Conservation (phyloP, 2,113 vertebrate species). For the Trematocara unimaculatum region DNA sequence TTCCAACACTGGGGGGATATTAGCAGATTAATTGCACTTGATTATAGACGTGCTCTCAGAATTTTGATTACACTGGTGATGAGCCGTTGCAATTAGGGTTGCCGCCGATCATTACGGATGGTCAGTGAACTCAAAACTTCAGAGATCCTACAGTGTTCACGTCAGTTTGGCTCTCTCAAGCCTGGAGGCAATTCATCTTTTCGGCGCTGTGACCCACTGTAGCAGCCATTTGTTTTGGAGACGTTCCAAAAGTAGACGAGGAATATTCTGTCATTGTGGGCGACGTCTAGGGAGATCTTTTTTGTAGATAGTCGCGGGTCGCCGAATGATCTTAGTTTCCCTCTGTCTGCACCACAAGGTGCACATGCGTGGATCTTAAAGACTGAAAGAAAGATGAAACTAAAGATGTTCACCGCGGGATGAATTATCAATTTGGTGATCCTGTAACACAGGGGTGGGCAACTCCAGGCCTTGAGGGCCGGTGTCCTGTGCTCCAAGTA, state of each 20-base stretch:
- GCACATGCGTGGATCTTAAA: not conserved
- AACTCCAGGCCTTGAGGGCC: not conserved
- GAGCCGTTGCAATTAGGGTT: conserved; percentile 35
- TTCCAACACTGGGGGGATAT: conserved; percentile 65
- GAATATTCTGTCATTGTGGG: not conserved
- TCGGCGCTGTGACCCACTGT: not conserved
- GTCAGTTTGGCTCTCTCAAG: not conserved
- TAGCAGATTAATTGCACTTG: conserved; percentile 68
- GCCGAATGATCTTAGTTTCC: not conserved
- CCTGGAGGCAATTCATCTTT: not conserved
- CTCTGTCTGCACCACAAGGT: not conserved
- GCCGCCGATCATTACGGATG: conserved; percentile 28
- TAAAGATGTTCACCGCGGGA: not conserved
- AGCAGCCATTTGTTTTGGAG: not conserved
- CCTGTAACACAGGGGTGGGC: not conserved
- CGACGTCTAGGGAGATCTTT: not conserved
- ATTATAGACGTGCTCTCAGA: conserved; percentile 56
- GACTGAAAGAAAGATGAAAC: not conserved
- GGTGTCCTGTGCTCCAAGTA: not conserved
- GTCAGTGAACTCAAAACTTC: conserved; percentile 24
- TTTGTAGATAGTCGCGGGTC: not conserved
- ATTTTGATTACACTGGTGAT: conserved; percentile 62
- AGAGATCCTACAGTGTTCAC: not conserved
- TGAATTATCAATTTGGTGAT: not conserved
- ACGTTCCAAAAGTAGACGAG: not conserved